A percentile compares a stretch with the other conserved stretches of the same genome.
phyloP scores from a whole-genome alignment of 2,888 invertebrate species.

The Andrena bicolor region DNA sequence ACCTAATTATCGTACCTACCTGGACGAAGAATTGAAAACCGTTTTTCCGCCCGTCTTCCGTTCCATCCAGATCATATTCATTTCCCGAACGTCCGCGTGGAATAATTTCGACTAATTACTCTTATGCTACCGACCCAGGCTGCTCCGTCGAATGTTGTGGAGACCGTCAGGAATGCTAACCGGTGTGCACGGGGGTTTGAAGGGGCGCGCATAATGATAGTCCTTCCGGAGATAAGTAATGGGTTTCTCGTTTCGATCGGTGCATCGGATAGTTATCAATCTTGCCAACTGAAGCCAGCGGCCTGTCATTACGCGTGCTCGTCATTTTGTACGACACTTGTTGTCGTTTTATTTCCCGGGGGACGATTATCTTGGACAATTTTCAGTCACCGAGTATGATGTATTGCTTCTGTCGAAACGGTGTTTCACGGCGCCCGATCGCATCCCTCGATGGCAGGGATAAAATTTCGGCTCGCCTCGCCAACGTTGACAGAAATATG shows the following conservation, averaged over 20 bases:
- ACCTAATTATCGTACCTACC: background rate
- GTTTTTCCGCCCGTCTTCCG: slow-evolving; percentile 1
- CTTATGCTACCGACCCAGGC: slow-evolving; percentile 66
- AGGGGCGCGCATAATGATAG: slow-evolving; percentile 79
- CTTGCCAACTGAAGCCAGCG: slow-evolving; percentile 69
- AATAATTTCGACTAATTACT: slow-evolving; percentile 66
- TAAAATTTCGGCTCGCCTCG: background rate
- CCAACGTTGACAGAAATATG: background rate
- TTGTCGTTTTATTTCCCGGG: slow-evolving; percentile 41
- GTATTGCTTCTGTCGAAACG: slow-evolving; percentile 33
- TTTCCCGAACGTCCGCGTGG: slow-evolving; percentile 32
- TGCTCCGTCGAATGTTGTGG: slow-evolving; percentile 63
- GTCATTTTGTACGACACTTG: slow-evolving; percentile 70
- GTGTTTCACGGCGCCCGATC: background rate
- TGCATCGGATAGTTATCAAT: slow-evolving; percentile 82
- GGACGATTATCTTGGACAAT: slow-evolving; percentile 60
- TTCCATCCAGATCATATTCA: slow-evolving; percentile 37
- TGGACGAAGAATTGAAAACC: slow-evolving; percentile 12
- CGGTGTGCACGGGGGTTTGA: slow-evolving; percentile 30
- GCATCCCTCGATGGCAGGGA: background rate
- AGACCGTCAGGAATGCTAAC: slow-evolving; percentile 69
- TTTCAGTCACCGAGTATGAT: slow-evolving; percentile 51
- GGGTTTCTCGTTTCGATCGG: slow-evolving; percentile 82
- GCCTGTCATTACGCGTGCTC: slow-evolving; percentile 78
- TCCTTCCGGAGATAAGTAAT: slow-evolving; percentile 80